A percentile compares a stretch with the other conserved stretches of the same genome.
phyloP scores from a whole-genome alignment of 2,797 vertebrate species.

The Capromys pilorides region DNA sequence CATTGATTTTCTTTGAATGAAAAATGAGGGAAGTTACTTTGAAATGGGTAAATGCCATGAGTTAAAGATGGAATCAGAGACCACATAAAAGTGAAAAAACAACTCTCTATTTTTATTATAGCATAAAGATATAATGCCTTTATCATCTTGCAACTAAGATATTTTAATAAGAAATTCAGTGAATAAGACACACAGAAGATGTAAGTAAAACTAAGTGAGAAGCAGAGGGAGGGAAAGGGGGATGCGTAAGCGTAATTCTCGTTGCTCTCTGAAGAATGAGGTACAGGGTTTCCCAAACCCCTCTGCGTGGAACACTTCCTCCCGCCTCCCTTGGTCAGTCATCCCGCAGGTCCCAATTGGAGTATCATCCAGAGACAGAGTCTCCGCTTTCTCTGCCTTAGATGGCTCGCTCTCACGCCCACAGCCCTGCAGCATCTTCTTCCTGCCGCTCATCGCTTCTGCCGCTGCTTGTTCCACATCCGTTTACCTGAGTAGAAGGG shows the following conservation, averaged over 20 bases:
- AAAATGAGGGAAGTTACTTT: not conserved
- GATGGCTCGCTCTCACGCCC: not conserved
- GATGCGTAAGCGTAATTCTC: not conserved
- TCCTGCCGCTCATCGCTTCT: not conserved
- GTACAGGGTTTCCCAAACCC: not conserved
- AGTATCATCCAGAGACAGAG: not conserved
- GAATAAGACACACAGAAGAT: not conserved
- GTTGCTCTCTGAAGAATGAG: not conserved
- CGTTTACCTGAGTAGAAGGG: not conserved
- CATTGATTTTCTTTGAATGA: constrained; percentile 49
- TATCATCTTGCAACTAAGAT: constrained; percentile 40
- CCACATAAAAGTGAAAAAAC: not conserved
- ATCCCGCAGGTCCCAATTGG: not conserved
- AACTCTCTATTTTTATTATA: constrained; percentile 14
- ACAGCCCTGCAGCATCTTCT: not conserved
- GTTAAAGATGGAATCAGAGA: constrained; percentile 25
- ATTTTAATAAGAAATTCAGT: constrained; percentile 5
- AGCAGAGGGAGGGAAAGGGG: not conserved
- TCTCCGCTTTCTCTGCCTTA: not conserved
- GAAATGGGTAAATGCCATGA: constrained; percentile 16
- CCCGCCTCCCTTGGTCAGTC: not conserved
- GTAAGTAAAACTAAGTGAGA: not conserved
- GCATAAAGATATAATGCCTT: not conserved
- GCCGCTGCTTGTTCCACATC: not conserved
- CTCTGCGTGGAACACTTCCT: not conserved